These are phyloP conservation scores for Drosophila sucinea DNA, from an alignment of 1,140 invertebrate species.

Conservation along the genomic window DNA sequence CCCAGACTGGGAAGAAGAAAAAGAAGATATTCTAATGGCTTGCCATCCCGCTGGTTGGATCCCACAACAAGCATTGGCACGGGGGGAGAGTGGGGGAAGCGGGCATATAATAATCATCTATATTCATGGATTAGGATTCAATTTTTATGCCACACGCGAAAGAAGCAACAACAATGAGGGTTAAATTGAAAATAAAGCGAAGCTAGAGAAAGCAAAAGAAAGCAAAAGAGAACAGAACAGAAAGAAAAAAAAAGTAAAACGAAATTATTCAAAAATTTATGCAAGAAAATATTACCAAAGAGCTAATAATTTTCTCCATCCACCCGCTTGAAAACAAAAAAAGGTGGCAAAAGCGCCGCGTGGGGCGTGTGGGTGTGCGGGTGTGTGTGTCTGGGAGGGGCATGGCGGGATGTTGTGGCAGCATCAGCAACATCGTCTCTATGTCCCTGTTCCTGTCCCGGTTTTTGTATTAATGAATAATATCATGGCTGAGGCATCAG, in stretches of 20 bases:
- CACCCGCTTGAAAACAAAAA: constrained; percentile 7
- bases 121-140: constrained; percentile 83
- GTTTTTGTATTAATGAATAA: constrained; percentile 80
- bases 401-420: constrained; percentile 23
- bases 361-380: constrained; percentile 27
- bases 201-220: constrained; percentile 25
- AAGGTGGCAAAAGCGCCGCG: constrained; percentile 75
- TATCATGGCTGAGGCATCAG: constrained; percentile 70
- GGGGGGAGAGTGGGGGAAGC: not conserved
- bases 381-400: constrained; percentile 1
- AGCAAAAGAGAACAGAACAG: not conserved
- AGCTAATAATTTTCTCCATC: constrained; percentile 82
- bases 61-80: constrained; percentile 7
- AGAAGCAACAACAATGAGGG: constrained; percentile 65
- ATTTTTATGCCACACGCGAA: constrained; percentile 77
- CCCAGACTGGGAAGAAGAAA: constrained; percentile 20
- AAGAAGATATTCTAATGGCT: constrained; percentile 67
- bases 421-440: constrained; percentile 7
- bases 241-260: constrained; percentile 29
- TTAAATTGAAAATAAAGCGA: constrained; percentile 82
- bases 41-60: constrained; percentile 64
- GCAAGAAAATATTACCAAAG: constrained; percentile 83
- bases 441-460: constrained; percentile 23
- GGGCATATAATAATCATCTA: constrained; percentile 83
- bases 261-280: constrained; percentile 81